A percentile compares a stretch with the other conserved stretches of the same genome.
phyloP scores from a whole-genome alignment of 2,797 vertebrate genomes.

The Ctenopoma kingsleyae region DNA sequence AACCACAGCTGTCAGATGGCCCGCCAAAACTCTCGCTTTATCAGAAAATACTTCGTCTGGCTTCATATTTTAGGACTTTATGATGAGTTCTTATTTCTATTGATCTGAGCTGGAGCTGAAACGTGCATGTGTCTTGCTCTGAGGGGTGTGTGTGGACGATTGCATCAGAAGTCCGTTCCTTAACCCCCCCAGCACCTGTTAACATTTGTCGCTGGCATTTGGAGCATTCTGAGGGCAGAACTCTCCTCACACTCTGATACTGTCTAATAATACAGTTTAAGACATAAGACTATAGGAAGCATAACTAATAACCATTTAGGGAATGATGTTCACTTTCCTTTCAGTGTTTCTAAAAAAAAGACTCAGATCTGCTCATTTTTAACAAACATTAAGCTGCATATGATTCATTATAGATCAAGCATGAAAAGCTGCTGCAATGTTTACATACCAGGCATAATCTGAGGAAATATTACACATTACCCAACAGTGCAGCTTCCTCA shows the following conservation, averaged over 20 bases:
- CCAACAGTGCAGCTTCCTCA: neutral
- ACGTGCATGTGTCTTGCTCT: neutral
- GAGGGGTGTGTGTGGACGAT: constrained; percentile 25
- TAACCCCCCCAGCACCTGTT: constrained; percentile 70
- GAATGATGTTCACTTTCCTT: neutral
- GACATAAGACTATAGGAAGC: neutral
- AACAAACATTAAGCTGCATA: neutral
- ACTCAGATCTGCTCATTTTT: neutral
- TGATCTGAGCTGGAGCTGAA: neutral
- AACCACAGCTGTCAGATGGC: constrained; percentile 5
- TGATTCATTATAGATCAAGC: neutral
- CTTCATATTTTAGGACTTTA: neutral
- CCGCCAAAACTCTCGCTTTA: constrained; percentile 22
- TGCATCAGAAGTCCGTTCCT: constrained; percentile 59
- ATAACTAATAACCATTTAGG: too few species aligned
- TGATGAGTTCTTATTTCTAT: neutral
- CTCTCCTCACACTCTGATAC: neutral
- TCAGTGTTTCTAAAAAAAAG: neutral
- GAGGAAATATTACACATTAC: neutral
- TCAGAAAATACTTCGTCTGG: neutral
- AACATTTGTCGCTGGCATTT: constrained; percentile 74
- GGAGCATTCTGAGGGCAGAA: constrained; percentile 45
- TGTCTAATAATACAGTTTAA: neutral
- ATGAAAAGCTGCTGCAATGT: neutral
- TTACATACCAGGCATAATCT: neutral